These are phyloP conservation scores for Pedionomus torquatus DNA, from an alignment of 2,113 vertebrate species.

Conservation along the genomic window DNA sequence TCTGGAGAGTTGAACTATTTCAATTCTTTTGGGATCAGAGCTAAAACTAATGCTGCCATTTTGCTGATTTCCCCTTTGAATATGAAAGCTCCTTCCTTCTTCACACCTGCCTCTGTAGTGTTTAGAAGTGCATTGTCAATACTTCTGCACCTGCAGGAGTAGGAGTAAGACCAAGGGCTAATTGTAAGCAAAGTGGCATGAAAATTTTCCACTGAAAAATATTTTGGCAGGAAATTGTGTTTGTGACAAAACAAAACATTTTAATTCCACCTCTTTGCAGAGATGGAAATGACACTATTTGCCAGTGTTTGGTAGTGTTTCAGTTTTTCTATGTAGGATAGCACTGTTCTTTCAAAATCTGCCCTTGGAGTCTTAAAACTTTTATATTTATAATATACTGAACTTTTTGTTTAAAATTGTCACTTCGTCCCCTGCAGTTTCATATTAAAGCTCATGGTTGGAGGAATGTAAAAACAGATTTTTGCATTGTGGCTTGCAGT, in stretches of 20 bases:
- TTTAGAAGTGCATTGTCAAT: not conserved
- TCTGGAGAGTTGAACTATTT: not conserved
- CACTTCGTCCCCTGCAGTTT: not conserved
- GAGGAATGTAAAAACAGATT: not conserved
- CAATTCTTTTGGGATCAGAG: not conserved
- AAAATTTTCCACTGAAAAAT: not conserved
- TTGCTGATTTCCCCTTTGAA: not conserved
- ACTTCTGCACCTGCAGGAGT: not conserved
- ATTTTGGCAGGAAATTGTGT: not conserved
- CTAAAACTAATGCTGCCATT: not conserved
- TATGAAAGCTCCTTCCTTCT: not conserved
- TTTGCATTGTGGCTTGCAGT: not conserved
- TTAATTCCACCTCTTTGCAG: not conserved
- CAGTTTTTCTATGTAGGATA: not conserved
- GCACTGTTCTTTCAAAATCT: not conserved
- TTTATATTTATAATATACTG: not conserved
- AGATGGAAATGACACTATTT: not conserved
- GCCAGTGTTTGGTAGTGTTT: not conserved
- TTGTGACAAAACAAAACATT: not conserved
- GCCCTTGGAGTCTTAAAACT: not conserved
- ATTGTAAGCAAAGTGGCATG: not conserved
- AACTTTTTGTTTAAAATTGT: not conserved
- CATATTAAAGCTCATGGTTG: not conserved
- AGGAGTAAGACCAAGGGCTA: not conserved
- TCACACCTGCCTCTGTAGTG: not conserved